Conservation (phyloP, 2,113 vertebrate species). For the Thermophis baileyi region DNA sequence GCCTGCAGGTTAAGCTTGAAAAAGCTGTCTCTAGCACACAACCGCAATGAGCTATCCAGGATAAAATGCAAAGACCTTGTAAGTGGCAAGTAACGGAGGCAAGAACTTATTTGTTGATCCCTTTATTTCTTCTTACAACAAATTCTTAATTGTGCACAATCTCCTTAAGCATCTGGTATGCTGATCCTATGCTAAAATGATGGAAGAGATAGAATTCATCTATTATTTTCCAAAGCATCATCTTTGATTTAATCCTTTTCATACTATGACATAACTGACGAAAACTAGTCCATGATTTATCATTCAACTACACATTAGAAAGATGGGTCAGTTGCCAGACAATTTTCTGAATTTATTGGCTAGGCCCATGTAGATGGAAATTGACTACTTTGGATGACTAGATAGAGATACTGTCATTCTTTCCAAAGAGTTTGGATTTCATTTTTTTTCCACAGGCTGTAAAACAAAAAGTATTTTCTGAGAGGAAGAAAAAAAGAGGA, state of each 20-base stretch:
- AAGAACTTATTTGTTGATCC: neutral
- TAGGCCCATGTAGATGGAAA: neutral
- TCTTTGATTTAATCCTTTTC: neutral
- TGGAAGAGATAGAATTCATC: neutral
- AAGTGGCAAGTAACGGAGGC: neutral
- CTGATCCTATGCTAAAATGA: neutral
- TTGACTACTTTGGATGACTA: neutral
- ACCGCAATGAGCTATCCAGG: neutral
- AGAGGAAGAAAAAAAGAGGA: neutral
- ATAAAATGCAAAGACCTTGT: neutral
- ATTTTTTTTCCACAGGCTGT: neutral
- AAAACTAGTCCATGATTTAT: neutral
- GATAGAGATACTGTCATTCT: neutral
- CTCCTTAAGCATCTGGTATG: neutral
- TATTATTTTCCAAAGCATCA: neutral
- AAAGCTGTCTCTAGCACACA: neutral
- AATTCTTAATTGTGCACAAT: neutral
- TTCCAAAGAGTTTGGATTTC: neutral
- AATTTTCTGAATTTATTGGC: neutral
- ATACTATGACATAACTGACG: neutral
- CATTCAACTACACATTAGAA: neutral
- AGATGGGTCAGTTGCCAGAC: neutral
- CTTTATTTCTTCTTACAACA: neutral
- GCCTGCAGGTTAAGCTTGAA: neutral
- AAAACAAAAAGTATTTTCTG: neutral